Conservation (phyloP, 2,797 vertebrate genomes). For the Anolis apletophallus region DNA sequence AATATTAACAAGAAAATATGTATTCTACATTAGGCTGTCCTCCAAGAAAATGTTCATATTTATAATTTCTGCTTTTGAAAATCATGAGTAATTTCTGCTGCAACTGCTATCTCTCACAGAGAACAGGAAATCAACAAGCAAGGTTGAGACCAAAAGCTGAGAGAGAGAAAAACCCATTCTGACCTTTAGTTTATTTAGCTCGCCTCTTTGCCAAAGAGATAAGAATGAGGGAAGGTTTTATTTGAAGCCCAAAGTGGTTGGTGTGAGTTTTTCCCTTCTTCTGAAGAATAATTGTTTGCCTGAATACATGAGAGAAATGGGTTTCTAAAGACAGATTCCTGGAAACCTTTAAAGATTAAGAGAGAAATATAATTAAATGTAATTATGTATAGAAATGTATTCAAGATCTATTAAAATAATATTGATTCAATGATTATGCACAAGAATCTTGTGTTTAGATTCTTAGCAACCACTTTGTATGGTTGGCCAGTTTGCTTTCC, state of each 20-base stretch:
- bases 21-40: background rate
- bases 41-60: background rate
- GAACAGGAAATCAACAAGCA: background rate
- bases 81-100: background rate
- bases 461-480: background rate
- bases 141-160: background rate
- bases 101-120: background rate
- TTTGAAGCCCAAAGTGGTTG: constrained; percentile 7
- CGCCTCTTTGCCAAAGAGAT: constrained; percentile 16
- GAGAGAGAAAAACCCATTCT: background rate
- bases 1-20: background rate
- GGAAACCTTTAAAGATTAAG: background rate
- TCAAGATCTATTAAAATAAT: background rate
- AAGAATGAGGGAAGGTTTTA: background rate
- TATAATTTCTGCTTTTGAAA: background rate
- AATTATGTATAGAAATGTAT: background rate
- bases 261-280: background rate
- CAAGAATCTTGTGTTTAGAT: background rate
- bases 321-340: background rate
- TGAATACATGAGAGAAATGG: background rate
- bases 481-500: background rate
- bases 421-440: background rate
- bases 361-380: background rate
- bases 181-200: constrained; percentile 29
- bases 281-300: background rate